Evolutionary conservation across 92 coral and sea anemone species (phyloP).

Genomic region (Zoanthus sansibaricus): DNA sequence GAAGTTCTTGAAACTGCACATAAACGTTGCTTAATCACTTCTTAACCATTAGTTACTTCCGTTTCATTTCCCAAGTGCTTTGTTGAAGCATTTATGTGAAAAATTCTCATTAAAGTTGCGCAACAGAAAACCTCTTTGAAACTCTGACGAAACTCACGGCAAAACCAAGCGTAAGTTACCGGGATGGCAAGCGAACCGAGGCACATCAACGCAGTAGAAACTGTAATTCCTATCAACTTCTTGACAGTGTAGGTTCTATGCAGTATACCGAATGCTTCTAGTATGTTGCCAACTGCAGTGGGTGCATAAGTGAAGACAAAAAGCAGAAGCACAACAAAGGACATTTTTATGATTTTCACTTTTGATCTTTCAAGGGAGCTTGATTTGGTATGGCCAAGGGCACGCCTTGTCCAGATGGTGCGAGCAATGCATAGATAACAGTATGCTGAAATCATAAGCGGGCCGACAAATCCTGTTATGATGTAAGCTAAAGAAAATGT

Average conservation of each 20-base stretch:
- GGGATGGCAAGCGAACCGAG: slow-evolving; percentile 5
- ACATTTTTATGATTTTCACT: slow-evolving; percentile 34
- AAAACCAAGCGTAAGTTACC: slow-evolving; percentile 4
- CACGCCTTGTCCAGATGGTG: slow-evolving; percentile 33
- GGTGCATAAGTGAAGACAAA: slow-evolving; percentile 23
- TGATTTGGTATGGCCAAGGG: not conserved
- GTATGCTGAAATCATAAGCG: not conserved
- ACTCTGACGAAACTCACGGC: slow-evolving; percentile 12
- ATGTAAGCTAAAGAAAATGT: slow-evolving; percentile 15
- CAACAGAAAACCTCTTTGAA: slow-evolving; percentile 29
- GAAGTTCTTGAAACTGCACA: not conserved
- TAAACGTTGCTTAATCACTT: not conserved
- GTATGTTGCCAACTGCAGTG: not conserved
- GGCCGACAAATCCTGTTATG: slow-evolving; percentile 26
- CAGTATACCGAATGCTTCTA: slow-evolving; percentile 4
- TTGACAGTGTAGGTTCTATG: not conserved
- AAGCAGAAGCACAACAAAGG: slow-evolving; percentile 3
- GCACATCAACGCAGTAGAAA: not conserved
- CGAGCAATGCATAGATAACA: slow-evolving; percentile 21
- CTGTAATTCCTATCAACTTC: not conserved
- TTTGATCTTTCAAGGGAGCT: slow-evolving; percentile 7
- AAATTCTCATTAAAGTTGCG: too few relatives aligned
- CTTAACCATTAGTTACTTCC: not conserved
- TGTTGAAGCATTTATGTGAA: not conserved
- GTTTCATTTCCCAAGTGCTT: not conserved